phyloP scores from a whole-genome alignment of 1,140 invertebrate genomes.

The Drosophila ficusphila region DNA sequence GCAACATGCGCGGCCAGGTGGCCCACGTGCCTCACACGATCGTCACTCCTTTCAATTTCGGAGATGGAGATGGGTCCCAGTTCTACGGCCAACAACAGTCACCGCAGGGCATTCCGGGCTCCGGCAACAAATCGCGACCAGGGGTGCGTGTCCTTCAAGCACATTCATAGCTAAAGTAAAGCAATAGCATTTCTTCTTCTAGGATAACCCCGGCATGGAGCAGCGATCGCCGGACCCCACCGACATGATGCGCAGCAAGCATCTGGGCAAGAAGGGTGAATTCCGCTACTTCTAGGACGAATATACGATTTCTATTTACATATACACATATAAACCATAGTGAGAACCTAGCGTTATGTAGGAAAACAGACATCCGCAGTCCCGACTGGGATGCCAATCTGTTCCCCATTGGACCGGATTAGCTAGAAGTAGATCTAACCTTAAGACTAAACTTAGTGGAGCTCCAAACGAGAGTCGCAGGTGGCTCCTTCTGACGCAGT shows the following conservation, averaged over 20 bases:
- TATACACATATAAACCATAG: conserved; percentile 48
- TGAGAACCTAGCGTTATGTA: conserved; percentile 42
- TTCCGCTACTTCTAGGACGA: conserved; percentile 94
- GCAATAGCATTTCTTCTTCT: background rate
- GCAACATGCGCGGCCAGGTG: conserved; percentile 93
- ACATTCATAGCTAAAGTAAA: no score
- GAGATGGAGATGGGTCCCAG: conserved; percentile 85
- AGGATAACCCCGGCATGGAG: conserved; percentile 84
- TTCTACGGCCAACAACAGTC: conserved; percentile 85
- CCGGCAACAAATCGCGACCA: conserved; percentile 48
- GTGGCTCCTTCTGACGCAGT: conserved; percentile 6
- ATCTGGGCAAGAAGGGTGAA: conserved; percentile 97
- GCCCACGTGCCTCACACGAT: conserved; percentile 99
- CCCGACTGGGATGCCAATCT: conserved; percentile 26
- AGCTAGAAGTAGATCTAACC: conserved; percentile 57
- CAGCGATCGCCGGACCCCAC: conserved; percentile 85
- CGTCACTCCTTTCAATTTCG: conserved; percentile 88
- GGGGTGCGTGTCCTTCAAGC: conserved; percentile 8
- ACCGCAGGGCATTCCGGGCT: conserved; percentile 11
- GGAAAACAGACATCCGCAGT: background rate
- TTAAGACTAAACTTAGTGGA: conserved; percentile 74
- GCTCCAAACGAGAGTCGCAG: conserved; percentile 30
- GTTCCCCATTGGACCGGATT: conserved; percentile 15
- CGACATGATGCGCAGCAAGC: conserved; percentile 93
- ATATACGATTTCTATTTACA: conserved; percentile 24